Base-by-base conservation (phyloP, 2,888 invertebrate species). In the Andrena praecox region DNA sequence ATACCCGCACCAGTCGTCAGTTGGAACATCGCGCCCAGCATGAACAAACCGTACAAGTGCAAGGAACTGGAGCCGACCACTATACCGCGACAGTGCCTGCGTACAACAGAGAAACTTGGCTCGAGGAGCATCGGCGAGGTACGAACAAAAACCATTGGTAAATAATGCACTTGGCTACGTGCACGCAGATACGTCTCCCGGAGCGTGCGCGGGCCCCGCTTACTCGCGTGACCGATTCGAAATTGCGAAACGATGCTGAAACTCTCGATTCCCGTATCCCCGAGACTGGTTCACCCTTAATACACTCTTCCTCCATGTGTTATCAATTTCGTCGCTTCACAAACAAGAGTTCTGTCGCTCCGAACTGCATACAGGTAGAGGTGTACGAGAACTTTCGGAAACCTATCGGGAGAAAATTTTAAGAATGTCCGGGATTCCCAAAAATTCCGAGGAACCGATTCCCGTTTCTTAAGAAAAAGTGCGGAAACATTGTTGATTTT, bases 11-110 rank as follows among this genome's bases (percentile, higher is more conserved):
- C 96, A 48, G 93, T 95, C 76, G 95, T 95, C 77, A 94, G 94
- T 86, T 96, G 96, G 96, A 96, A 96, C 92, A 95, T 96, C 66
- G 95, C 95, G 16, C 96, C 96, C 27, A 95, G 95, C 90, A 95
- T 95, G 95, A 95, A 95, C 84, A 95, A 95, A 86, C 93, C 95
- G 77, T 96, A 95, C 93, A 95, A 94, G 87, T 95, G 95, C 91
- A 94, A 95, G 87, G 96, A 96, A 92, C 94, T 94, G 74, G 95
- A 96, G 90, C 94, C 95, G 62, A 94, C 95, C 79, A 94, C 95
- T 80, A 95, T 96, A 91, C 95, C 95, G 24, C 94, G 95, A 75
- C 95, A 95, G 90, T 95, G 95, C 88, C 94, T 96, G 73, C 94
- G 95, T 85, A 94, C 95, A 64, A 93, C 95, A 80, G 95, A 95